Conservation (phyloP, 2,797 vertebrate species). For the Callimico goeldii region DNA sequence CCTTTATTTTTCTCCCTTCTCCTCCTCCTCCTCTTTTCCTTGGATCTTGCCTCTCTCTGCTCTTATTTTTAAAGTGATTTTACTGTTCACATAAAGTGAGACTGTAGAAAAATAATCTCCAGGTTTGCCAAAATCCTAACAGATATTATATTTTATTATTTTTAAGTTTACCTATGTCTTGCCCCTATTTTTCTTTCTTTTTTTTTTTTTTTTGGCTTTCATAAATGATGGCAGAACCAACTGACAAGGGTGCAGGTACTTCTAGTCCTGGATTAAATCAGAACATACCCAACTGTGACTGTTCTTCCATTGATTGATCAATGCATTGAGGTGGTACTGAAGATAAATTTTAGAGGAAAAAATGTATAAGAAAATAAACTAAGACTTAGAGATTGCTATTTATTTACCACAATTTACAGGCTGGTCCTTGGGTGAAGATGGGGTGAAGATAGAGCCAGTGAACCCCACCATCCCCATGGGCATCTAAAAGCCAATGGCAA, state of each 20-base stretch:
- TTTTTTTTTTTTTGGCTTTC: background rate
- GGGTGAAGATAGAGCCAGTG: background rate
- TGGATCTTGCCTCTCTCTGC: background rate
- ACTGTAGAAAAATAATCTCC: background rate
- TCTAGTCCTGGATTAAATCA: background rate
- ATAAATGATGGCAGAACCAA: background rate
- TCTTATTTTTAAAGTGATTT: background rate
- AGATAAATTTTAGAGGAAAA: background rate
- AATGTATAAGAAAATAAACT: background rate
- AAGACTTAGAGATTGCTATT: background rate
- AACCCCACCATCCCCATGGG: fast-evolving
- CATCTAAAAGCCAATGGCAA: too few relatives aligned
- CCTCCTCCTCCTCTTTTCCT: background rate
- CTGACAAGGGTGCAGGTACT: background rate
- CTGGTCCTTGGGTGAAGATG: background rate
- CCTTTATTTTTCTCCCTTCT: background rate
- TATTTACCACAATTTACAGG: background rate
- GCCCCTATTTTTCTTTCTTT: background rate
- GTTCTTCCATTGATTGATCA: background rate
- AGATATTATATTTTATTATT: background rate
- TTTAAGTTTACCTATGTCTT: background rate
- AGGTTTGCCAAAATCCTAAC: background rate
- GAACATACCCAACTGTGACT: background rate
- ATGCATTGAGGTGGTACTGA: background rate
- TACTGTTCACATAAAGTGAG: background rate